These are phyloP conservation scores for Hydrozoanthus gracilis DNA, from an alignment of 92 coral and sea anemone genomes.

Conservation along the genomic window DNA sequence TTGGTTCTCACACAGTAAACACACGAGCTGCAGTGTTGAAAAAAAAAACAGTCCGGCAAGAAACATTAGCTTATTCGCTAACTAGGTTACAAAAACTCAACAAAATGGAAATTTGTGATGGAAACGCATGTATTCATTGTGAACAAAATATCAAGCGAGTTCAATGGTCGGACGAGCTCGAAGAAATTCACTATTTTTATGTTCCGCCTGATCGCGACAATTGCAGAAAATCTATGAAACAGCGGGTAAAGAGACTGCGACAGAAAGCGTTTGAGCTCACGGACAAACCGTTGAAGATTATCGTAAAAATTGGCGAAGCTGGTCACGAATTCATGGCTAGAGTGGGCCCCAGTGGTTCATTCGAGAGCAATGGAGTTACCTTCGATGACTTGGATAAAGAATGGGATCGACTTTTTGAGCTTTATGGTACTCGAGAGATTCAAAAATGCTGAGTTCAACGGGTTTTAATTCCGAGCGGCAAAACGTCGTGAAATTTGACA, in stretches of 20 bases:
- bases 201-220: conserved; percentile 63
- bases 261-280: conserved; percentile 84
- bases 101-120: conserved; percentile 30
- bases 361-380: conserved; percentile 76
- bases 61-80: not conserved
- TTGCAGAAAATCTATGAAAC: conserved; percentile 68
- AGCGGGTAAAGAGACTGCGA: conserved; percentile 69
- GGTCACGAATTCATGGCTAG: conserved; percentile 84
- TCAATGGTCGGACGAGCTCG: conserved; percentile 87
- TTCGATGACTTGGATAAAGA: conserved; percentile 85
- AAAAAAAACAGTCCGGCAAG: no score
- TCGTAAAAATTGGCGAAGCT: conserved; percentile 84
- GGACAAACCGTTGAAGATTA: conserved; percentile 85
- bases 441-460: not conserved
- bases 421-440: conserved; percentile 36
- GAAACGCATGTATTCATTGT: conserved; percentile 6
- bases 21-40: not conserved
- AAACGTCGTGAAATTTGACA: no score
- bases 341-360: conserved; percentile 84
- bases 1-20: not conserved
- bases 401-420: conserved; percentile 82
- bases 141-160: conserved; percentile 61
- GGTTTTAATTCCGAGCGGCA: no score
- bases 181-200: conserved; percentile 78
- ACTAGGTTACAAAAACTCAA: not conserved